Percentiles rank a stretch among this genome's conserved stretches.
These are phyloP conservation scores for Nemotelus pantherinus DNA, from an alignment of 2,888 invertebrate species.

Conservation along the genomic window DNA sequence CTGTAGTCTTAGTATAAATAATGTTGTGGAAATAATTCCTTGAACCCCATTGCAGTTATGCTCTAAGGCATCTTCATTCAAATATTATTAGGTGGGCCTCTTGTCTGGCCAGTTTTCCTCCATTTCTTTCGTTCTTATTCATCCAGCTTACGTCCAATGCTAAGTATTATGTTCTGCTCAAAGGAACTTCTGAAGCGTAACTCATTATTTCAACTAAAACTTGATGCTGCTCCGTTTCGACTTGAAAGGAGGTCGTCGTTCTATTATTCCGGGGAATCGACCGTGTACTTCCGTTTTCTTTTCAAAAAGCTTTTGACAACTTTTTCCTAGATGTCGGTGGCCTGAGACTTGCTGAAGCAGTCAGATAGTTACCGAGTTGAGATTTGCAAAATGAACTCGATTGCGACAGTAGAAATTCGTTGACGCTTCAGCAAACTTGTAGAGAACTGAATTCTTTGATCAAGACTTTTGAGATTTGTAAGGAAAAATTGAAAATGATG, in stretches of 20 bases:
- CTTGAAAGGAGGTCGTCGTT: constrained; percentile 37
- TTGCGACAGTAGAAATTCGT: neutral
- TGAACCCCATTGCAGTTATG: constrained; percentile 8
- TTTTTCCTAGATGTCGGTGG: constrained; percentile 23
- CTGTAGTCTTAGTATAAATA: too few species aligned
- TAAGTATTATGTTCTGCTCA: constrained; percentile 25
- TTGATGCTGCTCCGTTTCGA: constrained; percentile 25
- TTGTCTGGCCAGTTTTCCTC: constrained; percentile 25
- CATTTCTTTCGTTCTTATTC: constrained; percentile 12
- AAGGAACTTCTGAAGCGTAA: constrained; percentile 49
- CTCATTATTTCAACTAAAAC: constrained; percentile 47
- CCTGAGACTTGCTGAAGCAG: neutral
- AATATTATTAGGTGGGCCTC: constrained; percentile 29
- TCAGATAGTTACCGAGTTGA: constrained; percentile 15
- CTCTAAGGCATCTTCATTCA: constrained; percentile 22
- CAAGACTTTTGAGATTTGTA: neutral
- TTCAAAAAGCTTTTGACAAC: constrained; percentile 21
- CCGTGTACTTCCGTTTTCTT: constrained; percentile 54
- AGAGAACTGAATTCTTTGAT: neutral
- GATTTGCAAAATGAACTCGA: neutral
- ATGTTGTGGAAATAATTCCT: neutral
- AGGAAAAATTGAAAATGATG: too few species aligned
- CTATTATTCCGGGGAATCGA: constrained; percentile 55
- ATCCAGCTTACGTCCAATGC: constrained; percentile 6
- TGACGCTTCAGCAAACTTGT: constrained; percentile 9